Conservation (phyloP, 2,113 vertebrate genomes). For the Pituophis catenifer region DNA sequence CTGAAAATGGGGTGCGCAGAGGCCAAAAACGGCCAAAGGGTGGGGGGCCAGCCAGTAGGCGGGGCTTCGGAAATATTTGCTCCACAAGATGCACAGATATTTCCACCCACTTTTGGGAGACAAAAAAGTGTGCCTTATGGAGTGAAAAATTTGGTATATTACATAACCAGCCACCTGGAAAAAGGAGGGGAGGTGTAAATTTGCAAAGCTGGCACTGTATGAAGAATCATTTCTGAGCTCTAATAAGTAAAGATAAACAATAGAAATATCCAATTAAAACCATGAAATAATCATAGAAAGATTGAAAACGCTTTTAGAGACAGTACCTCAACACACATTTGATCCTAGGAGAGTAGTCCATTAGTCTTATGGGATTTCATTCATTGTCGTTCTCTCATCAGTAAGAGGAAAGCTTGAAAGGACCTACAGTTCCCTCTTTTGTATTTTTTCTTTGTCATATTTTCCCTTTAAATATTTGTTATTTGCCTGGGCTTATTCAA, state of each 20-base stretch:
- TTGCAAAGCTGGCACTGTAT: background rate
- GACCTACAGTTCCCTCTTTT: background rate
- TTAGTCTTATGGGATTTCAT: background rate
- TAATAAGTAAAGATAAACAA: background rate
- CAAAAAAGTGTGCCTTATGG: too few relatives aligned
- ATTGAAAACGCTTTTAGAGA: background rate
- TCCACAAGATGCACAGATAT: too few relatives aligned
- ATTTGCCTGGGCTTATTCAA: background rate
- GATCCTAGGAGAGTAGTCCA: background rate
- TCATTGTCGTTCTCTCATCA: background rate
- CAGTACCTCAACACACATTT: background rate
- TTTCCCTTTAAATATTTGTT: background rate
- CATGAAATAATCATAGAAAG: background rate
- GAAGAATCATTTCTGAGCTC: background rate
- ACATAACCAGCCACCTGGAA: background rate
- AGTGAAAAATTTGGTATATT: background rate
- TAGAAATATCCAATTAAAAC: background rate
- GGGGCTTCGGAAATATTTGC: too few relatives aligned
- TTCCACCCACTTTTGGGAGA: too few relatives aligned
- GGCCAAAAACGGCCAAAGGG: too few relatives aligned
- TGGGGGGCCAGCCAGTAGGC: too few relatives aligned
- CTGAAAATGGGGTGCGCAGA: too few relatives aligned
- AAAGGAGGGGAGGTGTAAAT: background rate
- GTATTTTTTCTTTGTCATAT: background rate
- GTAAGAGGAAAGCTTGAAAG: background rate